Percentiles rank a stretch among this genome's conserved stretches.
Conservation (phyloP, 2,113 vertebrate genomes). For the Ageneiosus marmoratus region DNA sequence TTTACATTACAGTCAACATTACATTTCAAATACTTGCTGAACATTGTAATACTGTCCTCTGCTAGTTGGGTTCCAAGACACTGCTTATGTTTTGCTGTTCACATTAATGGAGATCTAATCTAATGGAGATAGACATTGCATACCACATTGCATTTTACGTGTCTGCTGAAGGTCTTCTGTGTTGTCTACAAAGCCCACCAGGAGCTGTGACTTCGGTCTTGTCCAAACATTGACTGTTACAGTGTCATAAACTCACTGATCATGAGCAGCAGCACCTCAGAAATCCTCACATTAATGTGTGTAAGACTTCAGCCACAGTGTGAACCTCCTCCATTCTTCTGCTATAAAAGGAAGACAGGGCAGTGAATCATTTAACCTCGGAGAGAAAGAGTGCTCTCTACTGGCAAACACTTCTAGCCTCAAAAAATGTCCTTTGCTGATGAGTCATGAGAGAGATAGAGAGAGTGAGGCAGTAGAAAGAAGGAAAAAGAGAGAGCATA, state of each 20-base stretch:
- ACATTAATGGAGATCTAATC: neutral
- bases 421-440: slow-evolving; percentile 37
- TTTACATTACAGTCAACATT: neutral
- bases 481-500: slow-evolving; percentile 22
- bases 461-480: neutral
- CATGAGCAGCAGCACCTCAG: slow-evolving; percentile 16
- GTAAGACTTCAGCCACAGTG: slow-evolving; percentile 26
- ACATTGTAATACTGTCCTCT: neutral
- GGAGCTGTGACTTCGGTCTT: slow-evolving; percentile 18
- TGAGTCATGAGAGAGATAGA: slow-evolving; percentile 29
- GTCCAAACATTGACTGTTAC: slow-evolving; percentile 3
- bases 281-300: slow-evolving; percentile 12
- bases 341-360: slow-evolving; percentile 92
- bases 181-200: neutral
- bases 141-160: neutral
- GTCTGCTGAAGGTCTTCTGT: neutral
- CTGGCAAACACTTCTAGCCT: slow-evolving; percentile 67
- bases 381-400: slow-evolving; percentile 61
- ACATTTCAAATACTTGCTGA: neutral
- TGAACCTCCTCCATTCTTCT: slow-evolving; percentile 71
- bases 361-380: slow-evolving; percentile 78
- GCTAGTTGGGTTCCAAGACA: neutral
- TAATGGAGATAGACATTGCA: neutral
- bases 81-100: neutral
- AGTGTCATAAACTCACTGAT: slow-evolving; percentile 12